Percentiles rank a stretch among this genome's conserved stretches.
Conservation (phyloP, 1,140 invertebrate species). For the Drosophila sucinea region DNA sequence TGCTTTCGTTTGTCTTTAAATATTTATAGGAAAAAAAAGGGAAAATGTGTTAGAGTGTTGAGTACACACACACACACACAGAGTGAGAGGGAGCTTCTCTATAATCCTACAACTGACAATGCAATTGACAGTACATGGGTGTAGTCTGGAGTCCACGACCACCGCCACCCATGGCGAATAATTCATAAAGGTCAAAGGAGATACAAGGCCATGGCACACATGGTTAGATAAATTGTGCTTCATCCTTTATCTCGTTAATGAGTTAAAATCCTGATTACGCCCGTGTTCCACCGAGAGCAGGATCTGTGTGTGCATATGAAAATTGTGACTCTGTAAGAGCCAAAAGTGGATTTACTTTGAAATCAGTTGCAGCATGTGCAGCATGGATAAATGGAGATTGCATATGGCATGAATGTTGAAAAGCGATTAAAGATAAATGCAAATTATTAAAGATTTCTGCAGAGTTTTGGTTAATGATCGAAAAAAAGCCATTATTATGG, state of each 20-base stretch:
- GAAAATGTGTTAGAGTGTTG: slow-evolving; percentile 14
- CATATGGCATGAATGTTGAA: neutral
- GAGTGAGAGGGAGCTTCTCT: neutral
- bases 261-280: neutral
- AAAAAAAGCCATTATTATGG: neutral
- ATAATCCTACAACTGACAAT: slow-evolving; percentile 27
- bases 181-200: neutral
- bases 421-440: neutral
- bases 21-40: slow-evolving; percentile 43
- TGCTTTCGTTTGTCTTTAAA: slow-evolving; percentile 22
- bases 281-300: neutral
- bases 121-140: slow-evolving; percentile 5
- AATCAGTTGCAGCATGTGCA: neutral
- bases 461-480: neutral
- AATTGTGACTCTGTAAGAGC: neutral
- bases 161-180: neutral
- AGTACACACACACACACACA: neutral
- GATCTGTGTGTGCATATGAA: too few species aligned
- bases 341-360: neutral
- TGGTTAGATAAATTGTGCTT: neutral
- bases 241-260: neutral
- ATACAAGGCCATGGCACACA: neutral
- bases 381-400: neutral
- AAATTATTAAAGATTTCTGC: neutral
- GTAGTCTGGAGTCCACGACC: neutral